A percentile compares a stretch with the other conserved stretches of the same genome.
Evolutionary conservation across 2,797 vertebrate genomes (phyloP).

Genomic region (Synanceia verrucosa): DNA sequence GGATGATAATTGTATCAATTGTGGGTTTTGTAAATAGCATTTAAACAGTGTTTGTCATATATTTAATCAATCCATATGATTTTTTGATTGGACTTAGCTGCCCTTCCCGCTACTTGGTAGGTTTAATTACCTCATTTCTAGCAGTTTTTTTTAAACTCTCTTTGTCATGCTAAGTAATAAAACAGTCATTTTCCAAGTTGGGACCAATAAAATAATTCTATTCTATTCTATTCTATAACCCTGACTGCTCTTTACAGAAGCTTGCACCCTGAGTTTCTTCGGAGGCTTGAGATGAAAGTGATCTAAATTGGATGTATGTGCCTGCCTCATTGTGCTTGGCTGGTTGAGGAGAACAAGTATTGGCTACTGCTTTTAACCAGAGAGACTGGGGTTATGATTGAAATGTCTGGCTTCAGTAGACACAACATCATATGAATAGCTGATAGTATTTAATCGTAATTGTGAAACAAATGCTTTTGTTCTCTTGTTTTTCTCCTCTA

Average conservation of each 20-base stretch:
- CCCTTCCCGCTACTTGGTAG: neutral
- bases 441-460: neutral
- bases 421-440: neutral
- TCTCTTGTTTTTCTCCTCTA: neutral
- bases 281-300: slow-evolving; percentile 44
- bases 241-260: slow-evolving; percentile 29
- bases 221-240: too few species aligned
- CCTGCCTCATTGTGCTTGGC: slow-evolving; percentile 5
- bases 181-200: too few species aligned
- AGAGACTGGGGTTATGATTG: slow-evolving; percentile 6
- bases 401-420: slow-evolving; percentile 13
- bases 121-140: neutral
- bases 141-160: neutral
- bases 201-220: too few species aligned
- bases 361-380: slow-evolving; percentile 14
- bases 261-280: slow-evolving; percentile 19
- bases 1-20: slow-evolving; percentile 59
- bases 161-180: neutral
- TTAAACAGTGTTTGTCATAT: slow-evolving; percentile 31
- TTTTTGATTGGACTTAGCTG: slow-evolving; percentile 2
- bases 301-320: slow-evolving; percentile 46
- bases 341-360: slow-evolving; percentile 23
- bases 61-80: neutral
- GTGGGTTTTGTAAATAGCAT: slow-evolving; percentile 55
- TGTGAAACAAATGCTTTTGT: neutral